A percentile compares a stretch with the other conserved stretches of the same genome.
These are phyloP conservation scores for Bombus sylvicola DNA, from an alignment of 1,140 invertebrate genomes.

Conservation along the genomic window DNA sequence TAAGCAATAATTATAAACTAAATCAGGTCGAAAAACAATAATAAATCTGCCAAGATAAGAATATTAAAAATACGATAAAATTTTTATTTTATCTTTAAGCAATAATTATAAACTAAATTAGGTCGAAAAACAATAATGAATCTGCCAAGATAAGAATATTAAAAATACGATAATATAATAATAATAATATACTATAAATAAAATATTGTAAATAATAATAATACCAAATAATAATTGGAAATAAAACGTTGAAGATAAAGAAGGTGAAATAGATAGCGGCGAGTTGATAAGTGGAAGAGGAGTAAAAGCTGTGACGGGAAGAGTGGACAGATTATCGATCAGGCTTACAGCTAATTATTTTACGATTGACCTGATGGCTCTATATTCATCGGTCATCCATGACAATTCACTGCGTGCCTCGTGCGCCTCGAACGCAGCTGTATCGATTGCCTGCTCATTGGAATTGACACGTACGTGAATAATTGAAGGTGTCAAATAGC, in stretches of 20 bases:
- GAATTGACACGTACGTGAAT: conserved; percentile 37
- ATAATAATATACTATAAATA: neutral
- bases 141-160: neutral
- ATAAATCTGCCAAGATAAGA: no score
- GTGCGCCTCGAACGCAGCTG: neutral
- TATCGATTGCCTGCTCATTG: conserved; percentile 30
- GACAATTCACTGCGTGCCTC: conserved; percentile 25
- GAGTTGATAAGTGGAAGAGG: neutral
- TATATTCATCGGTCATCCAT: conserved; percentile 37
- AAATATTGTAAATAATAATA: neutral
- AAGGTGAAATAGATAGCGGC: neutral
- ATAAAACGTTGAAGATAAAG: no score
- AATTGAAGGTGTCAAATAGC: conserved; percentile 39
- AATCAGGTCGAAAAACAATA: no score
- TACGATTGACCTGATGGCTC: conserved; percentile 6
- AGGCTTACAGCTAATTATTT: conserved; percentile 5
- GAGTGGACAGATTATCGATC: neutral
- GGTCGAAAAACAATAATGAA: no score
- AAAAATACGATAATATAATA: neutral
- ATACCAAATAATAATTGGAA: neutral
- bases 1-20: no score
- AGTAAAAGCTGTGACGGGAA: neutral
- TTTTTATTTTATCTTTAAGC: no score
- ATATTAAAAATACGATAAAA: no score
- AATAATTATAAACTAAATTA: no score